A percentile compares a stretch with the other conserved stretches of the same genome.
These are phyloP conservation scores for Butorides virescens DNA, from an alignment of 2,113 vertebrate genomes.

Conservation along the genomic window DNA sequence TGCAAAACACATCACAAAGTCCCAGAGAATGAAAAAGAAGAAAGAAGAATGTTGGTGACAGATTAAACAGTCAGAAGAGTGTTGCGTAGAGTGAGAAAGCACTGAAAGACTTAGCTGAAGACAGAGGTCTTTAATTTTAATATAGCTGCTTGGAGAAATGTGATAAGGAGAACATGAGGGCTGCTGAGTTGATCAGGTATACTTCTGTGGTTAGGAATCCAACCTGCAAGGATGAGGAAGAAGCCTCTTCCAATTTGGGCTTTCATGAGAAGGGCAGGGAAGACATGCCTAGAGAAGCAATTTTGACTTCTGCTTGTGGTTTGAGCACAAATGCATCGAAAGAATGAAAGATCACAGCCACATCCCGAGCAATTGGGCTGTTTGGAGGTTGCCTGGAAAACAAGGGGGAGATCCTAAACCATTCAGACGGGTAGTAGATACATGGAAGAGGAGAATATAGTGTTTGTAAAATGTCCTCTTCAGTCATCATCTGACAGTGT, in stretches of 20 bases:
- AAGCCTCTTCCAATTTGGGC: not conserved
- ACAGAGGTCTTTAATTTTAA: slow-evolving; percentile 1
- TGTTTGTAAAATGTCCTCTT: not conserved
- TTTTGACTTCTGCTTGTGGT: not conserved
- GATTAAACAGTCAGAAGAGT: not conserved
- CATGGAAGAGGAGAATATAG: not conserved
- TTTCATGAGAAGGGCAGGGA: not conserved
- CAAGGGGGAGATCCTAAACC: not conserved
- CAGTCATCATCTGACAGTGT: not conserved
- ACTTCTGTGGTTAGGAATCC: not conserved
- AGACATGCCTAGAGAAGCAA: not conserved
- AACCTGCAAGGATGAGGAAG: rapidly evolving
- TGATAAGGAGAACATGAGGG: not conserved
- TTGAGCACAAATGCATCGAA: not conserved
- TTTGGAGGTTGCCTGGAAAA: not conserved
- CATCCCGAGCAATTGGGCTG: rapidly evolving
- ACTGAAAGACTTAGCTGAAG: not conserved
- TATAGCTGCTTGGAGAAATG: not conserved
- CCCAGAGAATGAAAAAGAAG: not conserved
- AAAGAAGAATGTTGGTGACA: not conserved
- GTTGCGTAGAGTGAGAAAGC: not conserved
- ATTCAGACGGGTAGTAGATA: not conserved
- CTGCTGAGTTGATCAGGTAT: not conserved
- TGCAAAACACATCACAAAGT: not conserved
- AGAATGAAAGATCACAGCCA: not conserved